A percentile compares a stretch with the other conserved stretches of the same genome.
Conservation (phyloP, 1,140 invertebrate species). For the Gonioctena quinquepunctata region DNA sequence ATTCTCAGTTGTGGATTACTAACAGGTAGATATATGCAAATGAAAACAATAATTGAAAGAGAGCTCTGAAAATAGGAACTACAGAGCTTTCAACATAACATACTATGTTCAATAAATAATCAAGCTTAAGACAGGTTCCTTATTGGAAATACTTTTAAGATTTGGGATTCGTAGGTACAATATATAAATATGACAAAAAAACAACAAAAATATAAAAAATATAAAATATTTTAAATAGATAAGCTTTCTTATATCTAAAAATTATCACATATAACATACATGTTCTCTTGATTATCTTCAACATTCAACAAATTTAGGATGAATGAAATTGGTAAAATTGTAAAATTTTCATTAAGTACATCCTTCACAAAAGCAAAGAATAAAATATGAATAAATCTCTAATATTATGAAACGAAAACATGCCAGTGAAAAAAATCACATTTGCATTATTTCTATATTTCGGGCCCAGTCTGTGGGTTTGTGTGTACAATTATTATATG, state of each 20-base stretch:
- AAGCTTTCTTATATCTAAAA: neutral
- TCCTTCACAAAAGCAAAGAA: neutral
- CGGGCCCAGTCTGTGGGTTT: no score
- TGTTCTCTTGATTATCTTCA: neutral
- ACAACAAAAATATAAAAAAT: conserved; percentile 20
- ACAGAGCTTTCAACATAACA: neutral
- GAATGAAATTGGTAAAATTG: neutral
- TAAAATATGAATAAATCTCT: neutral
- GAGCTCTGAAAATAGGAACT: conserved; percentile 6
- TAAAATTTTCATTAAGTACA: neutral
- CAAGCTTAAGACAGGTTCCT: neutral
- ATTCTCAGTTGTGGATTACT: neutral
- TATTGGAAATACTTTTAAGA: conserved; percentile 19
- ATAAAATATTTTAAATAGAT: conserved; percentile 11
- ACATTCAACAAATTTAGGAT: neutral
- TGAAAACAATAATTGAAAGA: conserved; percentile 1
- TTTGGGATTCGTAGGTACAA: neutral
- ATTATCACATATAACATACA: conserved; percentile 11
- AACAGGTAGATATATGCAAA: neutral
- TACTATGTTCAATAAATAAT: conserved; percentile 1
- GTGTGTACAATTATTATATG: no score
- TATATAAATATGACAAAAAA: conserved; percentile 18
- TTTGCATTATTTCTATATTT: no score
- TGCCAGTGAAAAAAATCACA: no score
- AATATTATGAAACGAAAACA: neutral